phyloP scores from a whole-genome alignment of 2,113 vertebrate species.

The Azemiops feae region DNA sequence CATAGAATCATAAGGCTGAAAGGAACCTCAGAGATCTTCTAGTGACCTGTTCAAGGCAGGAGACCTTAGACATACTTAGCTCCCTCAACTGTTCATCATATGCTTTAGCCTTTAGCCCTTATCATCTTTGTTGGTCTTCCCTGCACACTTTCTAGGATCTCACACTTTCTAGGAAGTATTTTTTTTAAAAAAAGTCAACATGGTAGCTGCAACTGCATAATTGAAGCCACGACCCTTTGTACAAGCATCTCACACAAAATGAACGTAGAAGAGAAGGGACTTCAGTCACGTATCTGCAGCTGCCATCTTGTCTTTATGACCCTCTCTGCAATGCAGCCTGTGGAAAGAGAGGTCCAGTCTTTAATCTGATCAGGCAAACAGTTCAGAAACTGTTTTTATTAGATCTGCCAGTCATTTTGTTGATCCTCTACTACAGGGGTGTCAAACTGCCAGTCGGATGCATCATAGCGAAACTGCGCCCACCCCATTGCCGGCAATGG shows the following conservation, averaged over 20 bases:
- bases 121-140: neutral
- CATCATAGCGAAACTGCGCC: no score
- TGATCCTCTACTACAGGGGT: neutral
- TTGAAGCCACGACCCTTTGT: neutral
- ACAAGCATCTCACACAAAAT: neutral
- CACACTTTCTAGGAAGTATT: neutral
- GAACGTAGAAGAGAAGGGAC: neutral
- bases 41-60: neutral
- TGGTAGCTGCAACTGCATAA: neutral
- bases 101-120: neutral
- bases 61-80: neutral
- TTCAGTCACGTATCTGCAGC: neutral
- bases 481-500: no score
- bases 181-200: neutral
- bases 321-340: neutral
- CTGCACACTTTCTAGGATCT: neutral
- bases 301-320: neutral
- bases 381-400: neutral
- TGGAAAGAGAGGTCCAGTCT: neutral
- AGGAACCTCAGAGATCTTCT: neutral
- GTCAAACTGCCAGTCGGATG: no score
- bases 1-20: neutral
- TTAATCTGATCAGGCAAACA: neutral
- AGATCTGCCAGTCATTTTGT: neutral
- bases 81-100: neutral